Evolutionary conservation across 2,113 vertebrate species (phyloP), one percentile per base, ranked within the genome.

Genomic region (Apodemus speciosus): DNA sequence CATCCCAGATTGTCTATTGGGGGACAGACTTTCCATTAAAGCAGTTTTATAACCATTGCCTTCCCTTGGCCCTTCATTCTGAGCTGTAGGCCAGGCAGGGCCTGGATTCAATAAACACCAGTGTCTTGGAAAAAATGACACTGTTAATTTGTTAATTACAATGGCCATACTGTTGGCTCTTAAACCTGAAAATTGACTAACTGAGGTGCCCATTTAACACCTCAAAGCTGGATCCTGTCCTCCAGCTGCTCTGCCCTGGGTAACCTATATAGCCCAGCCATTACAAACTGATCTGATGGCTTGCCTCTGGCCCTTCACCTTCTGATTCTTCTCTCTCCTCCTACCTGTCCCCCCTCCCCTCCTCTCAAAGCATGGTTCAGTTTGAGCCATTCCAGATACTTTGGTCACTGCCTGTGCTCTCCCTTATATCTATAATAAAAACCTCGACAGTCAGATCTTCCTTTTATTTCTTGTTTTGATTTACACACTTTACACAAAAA

Each of bases 61-160:
- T 46, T 46, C 43, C 43, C 43, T 46, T 46, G 43, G 43, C 43
- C 43, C 43, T 46, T 46, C 43, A 46, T 46, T 46, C 43, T 46
- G 43, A 46, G 6, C 6, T 3, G 43, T 46, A 46, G 43, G 43
- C 43, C 43, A 46, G 43, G 43, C 43, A 4, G 43, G 43, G 43
- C 43, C 43, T 46, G 43, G 43, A 46, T 46, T 46, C 43, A 46
- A 46, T 46, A 46, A 46, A 6, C 43, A 46, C 43, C 43, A 46
- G 43, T 46, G 43, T 46, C 43, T 46, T 46, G 43, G 43, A 21
- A 21, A 43, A 81, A 89, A 66, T 20, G 11, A 62, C 15, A 87
- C 49, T 35, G 9, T 60, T 92, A 95, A 90, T 79, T 83, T 46
- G 43, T 46, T 46, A 46, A 46, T 46, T 46, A 92, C 60, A 10